Evolutionary conservation across 2,888 invertebrate genomes (phyloP), one percentile per base, ranked within the genome.

Genomic region (Ophraella communa): DNA sequence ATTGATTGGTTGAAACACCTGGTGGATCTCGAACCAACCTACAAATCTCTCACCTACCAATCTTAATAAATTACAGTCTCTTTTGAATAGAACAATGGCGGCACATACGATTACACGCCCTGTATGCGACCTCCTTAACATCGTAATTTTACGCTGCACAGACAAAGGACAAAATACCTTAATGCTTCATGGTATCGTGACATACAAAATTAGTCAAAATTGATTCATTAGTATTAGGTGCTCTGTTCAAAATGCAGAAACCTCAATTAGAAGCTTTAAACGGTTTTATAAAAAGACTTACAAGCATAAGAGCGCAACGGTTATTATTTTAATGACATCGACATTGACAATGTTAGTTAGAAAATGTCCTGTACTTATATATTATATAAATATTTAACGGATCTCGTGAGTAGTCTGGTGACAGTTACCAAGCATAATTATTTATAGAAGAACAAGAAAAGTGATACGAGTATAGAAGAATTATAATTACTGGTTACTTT

Each of bases 101-200:
- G 11, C 24, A n/a, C n/a, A 27, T 27, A 3, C 11, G 3, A 11
- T 33, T 33, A 33, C 33, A 5, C 33, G 10, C 23, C 20, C 47
- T 11, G 47, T 21, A 47, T 21, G 20, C 18, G 47, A 21, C 17
- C 24, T 24, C 33, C n/a, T 11, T 33, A 33, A 33, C 24, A 24
- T 11, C 7, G 27, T 51, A 51, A 51, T 51, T 51, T 51, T 27
- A 51, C 51, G 51, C 30, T 30, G 51, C 30, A 51, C 51, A 51
- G 11, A 35, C 35, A 35, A 35, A 35, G 3, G 35, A 17, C 27
- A 8, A 30, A 51, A 51, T 51, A 17, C 8, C 17, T 20, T 51
- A 27, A 30, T 27, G 51, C 17, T 51, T 51, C 51, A 51, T 14
- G 51, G 51, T 51, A 27, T 27, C 51, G 18, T 51, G 30, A 24